Base-by-base conservation (phyloP, 2,113 vertebrate species). In the Oreochromis tanganicae region DNA sequence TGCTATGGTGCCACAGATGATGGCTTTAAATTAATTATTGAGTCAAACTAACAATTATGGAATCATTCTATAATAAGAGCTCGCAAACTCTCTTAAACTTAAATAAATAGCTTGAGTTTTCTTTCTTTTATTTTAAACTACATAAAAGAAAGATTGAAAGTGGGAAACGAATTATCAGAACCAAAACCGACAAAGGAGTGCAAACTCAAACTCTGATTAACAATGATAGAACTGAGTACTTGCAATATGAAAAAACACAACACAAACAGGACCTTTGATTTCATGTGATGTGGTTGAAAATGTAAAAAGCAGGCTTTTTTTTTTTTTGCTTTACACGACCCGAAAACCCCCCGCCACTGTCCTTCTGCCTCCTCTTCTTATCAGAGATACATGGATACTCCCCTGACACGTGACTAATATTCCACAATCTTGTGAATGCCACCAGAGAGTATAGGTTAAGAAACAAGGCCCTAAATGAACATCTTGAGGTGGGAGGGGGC, bases 351-450 rank as follows among this genome's bases (percentile, higher is more conserved):
- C 11, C 38, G 66, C 21, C 57, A 80, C 34, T 29, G 14, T 36
- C 61, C 14, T 52, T 7, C 7, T 13, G 17, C 24, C 21, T 27
- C 21, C n/a, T 19, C 7, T 24, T 41, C 41, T 10, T n/a, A 11
- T 83, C 27, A 73, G n/a, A 84, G 66, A 48, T 41, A 54, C 34
- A 75, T 5, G 7, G 81, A 73, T 27, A 9, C 29, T 75, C 3
- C 50, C 19, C 32, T 21, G 34, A 88, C 46, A 81, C 6, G 10
- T 50, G 36, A 81, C 38, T 13, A 14, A 87, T 63, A 84, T 63
- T 80, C 55, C 38, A 75, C 50, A 80, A 79, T 12, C 29, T 55
- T 63, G 32, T 55, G 54, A 83, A 93, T 93, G 88, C 92, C 92
- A 91, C 24, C 43, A 19, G 87, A 86, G 80, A 86, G 52, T 14